A percentile compares a stretch with the other conserved stretches of the same genome.
Evolutionary conservation across 2,113 vertebrate genomes (phyloP).

Genomic region (Corapipo altera): DNA sequence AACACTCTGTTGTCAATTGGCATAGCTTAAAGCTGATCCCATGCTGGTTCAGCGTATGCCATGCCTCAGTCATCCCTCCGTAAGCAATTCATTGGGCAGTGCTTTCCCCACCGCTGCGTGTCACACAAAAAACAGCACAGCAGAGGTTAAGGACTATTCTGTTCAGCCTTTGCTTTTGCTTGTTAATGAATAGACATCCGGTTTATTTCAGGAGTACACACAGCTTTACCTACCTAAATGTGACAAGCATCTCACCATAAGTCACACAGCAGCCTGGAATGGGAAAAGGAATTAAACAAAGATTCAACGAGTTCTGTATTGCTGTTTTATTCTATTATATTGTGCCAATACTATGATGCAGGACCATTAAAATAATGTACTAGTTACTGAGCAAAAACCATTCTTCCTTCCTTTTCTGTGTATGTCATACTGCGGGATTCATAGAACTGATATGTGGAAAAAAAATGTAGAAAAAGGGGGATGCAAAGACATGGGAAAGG

Average conservation of each 20-base stretch:
- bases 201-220: not conserved
- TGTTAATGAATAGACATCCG: not conserved
- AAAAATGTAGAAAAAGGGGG: not conserved
- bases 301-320: accelerated
- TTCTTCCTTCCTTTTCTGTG: not conserved
- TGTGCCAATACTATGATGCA: not conserved
- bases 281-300: not conserved
- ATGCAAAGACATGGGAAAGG: not conserved
- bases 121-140: not conserved
- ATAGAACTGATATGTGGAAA: not conserved
- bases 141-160: not conserved
- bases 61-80: not conserved
- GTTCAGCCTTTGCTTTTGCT: not conserved
- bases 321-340: not conserved
- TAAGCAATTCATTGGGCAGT: not conserved
- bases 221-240: not conserved
- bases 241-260: not conserved
- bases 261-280: not conserved
- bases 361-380: not conserved
- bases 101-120: not conserved
- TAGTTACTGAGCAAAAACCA: not conserved
- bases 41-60: not conserved
- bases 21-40: not conserved
- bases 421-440: not conserved
- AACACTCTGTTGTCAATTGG: not conserved